phyloP scores from a whole-genome alignment of 2,113 vertebrate species.

The Vulpes vulpes region DNA sequence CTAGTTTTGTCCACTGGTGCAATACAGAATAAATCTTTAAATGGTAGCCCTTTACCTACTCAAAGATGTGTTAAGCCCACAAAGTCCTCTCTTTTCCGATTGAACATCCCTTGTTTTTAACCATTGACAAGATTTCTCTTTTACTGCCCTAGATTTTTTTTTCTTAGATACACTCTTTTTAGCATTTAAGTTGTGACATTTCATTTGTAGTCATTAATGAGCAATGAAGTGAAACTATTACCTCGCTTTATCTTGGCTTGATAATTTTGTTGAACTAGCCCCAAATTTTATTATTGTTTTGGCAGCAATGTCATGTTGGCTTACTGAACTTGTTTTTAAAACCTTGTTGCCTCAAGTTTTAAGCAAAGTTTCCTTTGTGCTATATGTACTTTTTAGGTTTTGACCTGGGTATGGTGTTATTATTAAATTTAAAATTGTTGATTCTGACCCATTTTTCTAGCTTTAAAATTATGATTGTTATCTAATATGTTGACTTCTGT shows the following conservation, averaged over 20 bases:
- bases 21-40: background rate
- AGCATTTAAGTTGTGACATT: background rate
- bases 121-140: background rate
- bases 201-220: slow-evolving; percentile 19
- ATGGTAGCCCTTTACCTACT: background rate
- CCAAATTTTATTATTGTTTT: background rate
- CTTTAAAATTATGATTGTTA: slow-evolving; percentile 24
- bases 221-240: background rate
- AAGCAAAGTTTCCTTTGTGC: background rate
- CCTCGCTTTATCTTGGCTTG: background rate
- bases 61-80: background rate
- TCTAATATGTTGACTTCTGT: background rate
- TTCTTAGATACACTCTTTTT: background rate
- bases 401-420: background rate
- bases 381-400: background rate
- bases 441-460: background rate
- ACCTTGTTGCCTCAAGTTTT: background rate
- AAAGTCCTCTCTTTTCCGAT: background rate
- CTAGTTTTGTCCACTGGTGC: background rate
- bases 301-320: background rate
- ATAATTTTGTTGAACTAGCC: background rate
- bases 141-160: background rate
- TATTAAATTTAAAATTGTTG: background rate
- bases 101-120: background rate
- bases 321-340: slow-evolving; percentile 6